phyloP scores from a whole-genome alignment of 2,797 vertebrate genomes.

The Alca torda region DNA sequence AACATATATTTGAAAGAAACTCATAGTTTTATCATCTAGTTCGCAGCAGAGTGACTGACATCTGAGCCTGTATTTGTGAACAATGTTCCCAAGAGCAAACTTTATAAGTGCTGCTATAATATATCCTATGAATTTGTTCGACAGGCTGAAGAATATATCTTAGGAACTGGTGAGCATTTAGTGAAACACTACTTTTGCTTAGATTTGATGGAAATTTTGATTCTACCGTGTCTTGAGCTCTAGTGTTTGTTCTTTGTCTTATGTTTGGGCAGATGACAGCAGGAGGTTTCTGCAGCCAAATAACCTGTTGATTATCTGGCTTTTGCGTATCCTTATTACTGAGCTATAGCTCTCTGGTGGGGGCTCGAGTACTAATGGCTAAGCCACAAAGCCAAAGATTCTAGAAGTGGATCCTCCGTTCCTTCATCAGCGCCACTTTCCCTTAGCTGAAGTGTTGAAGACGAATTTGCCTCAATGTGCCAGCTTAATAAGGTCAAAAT shows the following conservation, averaged over 20 bases:
- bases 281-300: not conserved
- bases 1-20: not conserved
- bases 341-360: not conserved
- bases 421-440: not conserved
- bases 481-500: slow-evolving; percentile 31
- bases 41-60: not conserved
- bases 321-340: not conserved
- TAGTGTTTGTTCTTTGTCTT: not conserved
- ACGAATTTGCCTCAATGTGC: slow-evolving; percentile 24
- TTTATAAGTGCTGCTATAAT: not conserved
- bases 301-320: not conserved
- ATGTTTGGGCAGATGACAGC: not conserved
- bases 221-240: not conserved
- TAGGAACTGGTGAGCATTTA: not conserved
- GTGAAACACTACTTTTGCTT: not conserved
- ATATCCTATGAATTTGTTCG: not conserved
- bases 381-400: not conserved
- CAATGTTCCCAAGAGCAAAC: not conserved
- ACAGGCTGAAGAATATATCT: not conserved
- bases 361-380: not conserved
- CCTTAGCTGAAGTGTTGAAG: not conserved
- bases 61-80: not conserved
- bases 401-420: not conserved
- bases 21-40: not conserved
- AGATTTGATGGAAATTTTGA: not conserved